Evolutionary conservation across 2,888 invertebrate species (phyloP).

Genomic region (Phrixothrix hirtus): DNA sequence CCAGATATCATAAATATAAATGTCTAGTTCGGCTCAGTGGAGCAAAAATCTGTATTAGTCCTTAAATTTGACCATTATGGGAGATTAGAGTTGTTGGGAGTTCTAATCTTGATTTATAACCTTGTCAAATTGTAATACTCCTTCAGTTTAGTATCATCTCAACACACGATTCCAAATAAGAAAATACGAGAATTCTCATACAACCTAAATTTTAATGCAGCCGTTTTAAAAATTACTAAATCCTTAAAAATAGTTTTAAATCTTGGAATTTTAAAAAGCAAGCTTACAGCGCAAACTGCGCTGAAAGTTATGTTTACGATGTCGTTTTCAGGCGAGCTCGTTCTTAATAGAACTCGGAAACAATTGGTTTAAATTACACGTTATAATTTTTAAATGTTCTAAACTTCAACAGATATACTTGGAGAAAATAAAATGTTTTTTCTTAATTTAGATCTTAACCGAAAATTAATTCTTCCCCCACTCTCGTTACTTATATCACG

Average conservation of each 20-base stretch:
- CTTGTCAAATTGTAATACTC: slow-evolving; percentile 28
- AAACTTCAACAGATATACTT: no score
- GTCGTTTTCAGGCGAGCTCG: not conserved
- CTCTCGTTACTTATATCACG: not conserved
- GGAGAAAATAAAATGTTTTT: not conserved
- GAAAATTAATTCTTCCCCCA: not conserved
- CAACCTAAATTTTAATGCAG: not conserved
- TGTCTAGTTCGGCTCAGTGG: slow-evolving; percentile 47
- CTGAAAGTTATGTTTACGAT: not conserved
- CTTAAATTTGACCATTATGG: slow-evolving; percentile 51
- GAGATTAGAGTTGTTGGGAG: slow-evolving; percentile 48
- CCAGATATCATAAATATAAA: slow-evolving; percentile 51
- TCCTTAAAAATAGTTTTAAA: no score
- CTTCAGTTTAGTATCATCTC: not conserved
- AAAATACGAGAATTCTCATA: not conserved
- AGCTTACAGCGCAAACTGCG: no score
- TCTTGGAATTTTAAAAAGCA: no score
- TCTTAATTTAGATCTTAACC: no score
- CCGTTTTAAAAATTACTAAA: not conserved
- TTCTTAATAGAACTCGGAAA: not conserved
- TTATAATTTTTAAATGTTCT: not conserved
- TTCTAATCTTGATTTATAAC: slow-evolving; percentile 49
- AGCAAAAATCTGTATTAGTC: slow-evolving; percentile 52
- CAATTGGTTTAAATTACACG: not conserved
- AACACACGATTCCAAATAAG: not conserved